These are phyloP conservation scores for Etheostoma cragini DNA, from an alignment of 2,113 vertebrate species.

Conservation along the genomic window DNA sequence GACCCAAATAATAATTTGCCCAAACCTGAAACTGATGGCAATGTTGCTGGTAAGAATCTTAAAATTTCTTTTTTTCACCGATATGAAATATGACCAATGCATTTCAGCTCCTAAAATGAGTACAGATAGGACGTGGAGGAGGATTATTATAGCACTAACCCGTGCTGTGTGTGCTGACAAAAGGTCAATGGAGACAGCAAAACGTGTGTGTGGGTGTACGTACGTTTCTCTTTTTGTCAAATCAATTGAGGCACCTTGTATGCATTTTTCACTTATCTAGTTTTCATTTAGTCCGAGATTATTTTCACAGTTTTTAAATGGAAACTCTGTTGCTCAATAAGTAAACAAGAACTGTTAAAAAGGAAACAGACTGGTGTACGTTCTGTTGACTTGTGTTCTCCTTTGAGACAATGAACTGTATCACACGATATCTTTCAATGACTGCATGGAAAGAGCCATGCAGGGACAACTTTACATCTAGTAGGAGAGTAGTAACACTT, in stretches of 20 bases:
- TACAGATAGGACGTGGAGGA: slow-evolving; percentile 16
- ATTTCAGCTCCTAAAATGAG: slow-evolving; percentile 10
- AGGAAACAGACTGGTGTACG: neutral
- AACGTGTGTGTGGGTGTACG: neutral
- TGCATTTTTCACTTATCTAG: neutral
- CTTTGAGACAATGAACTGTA: neutral
- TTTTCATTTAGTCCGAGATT: neutral
- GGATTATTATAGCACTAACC: slow-evolving; percentile 51
- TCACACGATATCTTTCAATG: neutral
- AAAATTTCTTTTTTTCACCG: neutral
- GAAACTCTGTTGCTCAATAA: neutral
- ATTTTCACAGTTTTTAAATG: neutral
- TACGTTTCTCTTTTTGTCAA: neutral
- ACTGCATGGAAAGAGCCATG: neutral
- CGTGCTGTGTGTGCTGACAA: slow-evolving; percentile 31
- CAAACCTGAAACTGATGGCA: neutral
- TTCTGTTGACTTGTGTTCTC: slow-evolving; percentile 2
- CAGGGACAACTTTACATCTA: neutral
- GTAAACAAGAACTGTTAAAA: neutral
- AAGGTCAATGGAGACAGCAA: slow-evolving; percentile 50
- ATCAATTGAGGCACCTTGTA: neutral
- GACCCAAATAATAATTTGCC: neutral
- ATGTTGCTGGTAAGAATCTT: neutral
- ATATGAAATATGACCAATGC: slow-evolving; percentile 19
- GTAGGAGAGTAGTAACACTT: neutral